Base-by-base conservation (phyloP, 2,797 vertebrate genomes). In the Alcedo quadribrachys region DNA sequence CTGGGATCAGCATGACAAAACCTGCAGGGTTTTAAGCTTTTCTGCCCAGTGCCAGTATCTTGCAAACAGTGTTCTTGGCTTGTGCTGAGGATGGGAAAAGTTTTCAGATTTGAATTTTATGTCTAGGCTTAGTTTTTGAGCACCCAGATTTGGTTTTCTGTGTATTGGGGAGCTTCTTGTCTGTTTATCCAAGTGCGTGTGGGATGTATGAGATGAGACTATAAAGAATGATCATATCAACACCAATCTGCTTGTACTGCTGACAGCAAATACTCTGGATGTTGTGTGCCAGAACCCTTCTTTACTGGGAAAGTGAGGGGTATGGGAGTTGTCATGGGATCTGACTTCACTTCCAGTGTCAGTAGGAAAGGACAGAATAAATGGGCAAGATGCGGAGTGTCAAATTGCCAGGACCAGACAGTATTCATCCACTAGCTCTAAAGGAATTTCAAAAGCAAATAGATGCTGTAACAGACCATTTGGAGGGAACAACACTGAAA, bases 241-340 rank as follows among this genome's bases (percentile, higher is more conserved):
- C 71, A 53, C 40, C 92, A 55, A 87, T 81, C 84, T 81, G 46
- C 70, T 87, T 69, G 42, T 69, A 7, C 69, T 90, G 84, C 43
- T 81, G 73, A 65, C 51, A 85, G 70, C 86, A 92, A 88, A 87
- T 87, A 62, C 61, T 58, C 71, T 85, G 91, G 71, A 75, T 70
- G 65, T 81, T 89, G 61, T 78, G 71, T 90, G 54, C 65, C 68
- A 93, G 75, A 89, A 48, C 54, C 33, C 50, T 85, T 71, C 88
- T 79, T 63, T 63, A 11, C 48, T 46, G 78, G 86, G 68, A 84
- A 68, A 74, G 77, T 42, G 57, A 88, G 32, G 30, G 35, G 12
- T 66, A 35, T 32, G n/a, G 28, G 13, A 40, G 43, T 48, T 51
- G 33, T 89, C 75, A 50, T 0, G 3, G 65, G 71, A 54, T 78